Base-by-base conservation (phyloP, 1,140 invertebrate species). In the Halictus rubicundus region DNA sequence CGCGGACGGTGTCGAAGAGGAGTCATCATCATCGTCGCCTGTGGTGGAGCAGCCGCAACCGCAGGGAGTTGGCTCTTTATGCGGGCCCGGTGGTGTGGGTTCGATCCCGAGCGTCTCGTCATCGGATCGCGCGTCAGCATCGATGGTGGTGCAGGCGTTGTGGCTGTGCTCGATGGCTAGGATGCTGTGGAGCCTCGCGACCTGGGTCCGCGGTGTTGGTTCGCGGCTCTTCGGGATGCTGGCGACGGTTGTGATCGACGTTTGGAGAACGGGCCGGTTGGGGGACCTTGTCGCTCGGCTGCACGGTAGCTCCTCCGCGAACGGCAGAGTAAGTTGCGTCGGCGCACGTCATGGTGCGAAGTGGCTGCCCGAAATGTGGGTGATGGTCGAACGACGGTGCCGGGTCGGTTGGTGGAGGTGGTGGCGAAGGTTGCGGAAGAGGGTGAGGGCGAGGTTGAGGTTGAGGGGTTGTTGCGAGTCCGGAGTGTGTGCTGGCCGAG, bases 31-130 rank as follows among this genome's bases (percentile, higher is more conserved):
- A 49, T 49, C 8, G 46, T 19, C 1, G 3, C 27, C 52, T 10
- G 52, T 57, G 54, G 5, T n/a, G n/a, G 79, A 81, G 19, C 54
- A 57, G 14, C 82, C 61, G 72, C 76, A 71, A 63, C 49, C 72
- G 78, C 76, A 79, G 76, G 80, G 78, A 64, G 83, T 79, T 3
- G 84, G 82, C 12, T 82, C 88, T 68, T 77, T 89, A 60, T 91
- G 91, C 80, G 89, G 88, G 2, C 88, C 79, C 68, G 83, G 87
- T 19, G 87, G 88, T 14, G 86, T 88, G 39, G 88, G 84, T 66
- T 84, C 88, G 66, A 88, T 89, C 49, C 68, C 79, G 23, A 70
- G 75, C 74, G 73, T 73, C n/a, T 85, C 83, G 23, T 85, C 83
- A 16, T 68, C 57, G 39, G 66, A 57, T 16, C 74, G 82, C 39